Conservation (phyloP, 2,113 vertebrate genomes). For the Pitta sordida region DNA sequence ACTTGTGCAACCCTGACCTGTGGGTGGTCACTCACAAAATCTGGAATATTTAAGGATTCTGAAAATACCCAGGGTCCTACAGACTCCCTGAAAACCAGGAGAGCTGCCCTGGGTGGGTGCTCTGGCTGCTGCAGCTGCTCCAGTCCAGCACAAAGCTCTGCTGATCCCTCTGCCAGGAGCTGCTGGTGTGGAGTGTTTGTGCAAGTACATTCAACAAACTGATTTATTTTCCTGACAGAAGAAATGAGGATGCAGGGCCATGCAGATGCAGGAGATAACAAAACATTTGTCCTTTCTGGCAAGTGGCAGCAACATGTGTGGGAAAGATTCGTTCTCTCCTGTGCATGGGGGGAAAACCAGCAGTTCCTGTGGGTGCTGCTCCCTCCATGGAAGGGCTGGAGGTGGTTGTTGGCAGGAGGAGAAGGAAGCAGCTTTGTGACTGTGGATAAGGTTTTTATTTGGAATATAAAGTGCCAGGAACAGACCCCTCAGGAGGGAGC, state of each 20-base stretch:
- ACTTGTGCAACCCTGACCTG: accelerated
- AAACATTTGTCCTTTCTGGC: neutral
- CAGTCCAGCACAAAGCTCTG: neutral
- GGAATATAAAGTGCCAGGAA: neutral
- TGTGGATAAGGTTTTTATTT: neutral
- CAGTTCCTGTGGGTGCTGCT: neutral
- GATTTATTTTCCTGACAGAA: neutral
- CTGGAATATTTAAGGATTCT: neutral
- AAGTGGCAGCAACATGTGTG: neutral
- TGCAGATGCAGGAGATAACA: neutral
- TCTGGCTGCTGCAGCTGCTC: neutral
- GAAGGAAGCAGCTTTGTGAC: neutral
- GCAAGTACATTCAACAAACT: neutral
- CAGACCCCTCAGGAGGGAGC: neutral
- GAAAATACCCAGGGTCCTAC: neutral
- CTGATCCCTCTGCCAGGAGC: neutral
- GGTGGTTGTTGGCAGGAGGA: neutral
- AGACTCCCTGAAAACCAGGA: neutral
- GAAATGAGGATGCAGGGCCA: neutral
- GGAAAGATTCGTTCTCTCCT: neutral
- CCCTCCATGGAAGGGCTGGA: neutral
- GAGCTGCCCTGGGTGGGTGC: neutral
- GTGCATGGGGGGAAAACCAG: neutral
- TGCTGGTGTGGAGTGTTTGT: neutral
- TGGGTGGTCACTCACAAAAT: neutral